Evolutionary conservation across 2,113 vertebrate genomes (phyloP).

Genomic region (Pseudopipra pipra): DNA sequence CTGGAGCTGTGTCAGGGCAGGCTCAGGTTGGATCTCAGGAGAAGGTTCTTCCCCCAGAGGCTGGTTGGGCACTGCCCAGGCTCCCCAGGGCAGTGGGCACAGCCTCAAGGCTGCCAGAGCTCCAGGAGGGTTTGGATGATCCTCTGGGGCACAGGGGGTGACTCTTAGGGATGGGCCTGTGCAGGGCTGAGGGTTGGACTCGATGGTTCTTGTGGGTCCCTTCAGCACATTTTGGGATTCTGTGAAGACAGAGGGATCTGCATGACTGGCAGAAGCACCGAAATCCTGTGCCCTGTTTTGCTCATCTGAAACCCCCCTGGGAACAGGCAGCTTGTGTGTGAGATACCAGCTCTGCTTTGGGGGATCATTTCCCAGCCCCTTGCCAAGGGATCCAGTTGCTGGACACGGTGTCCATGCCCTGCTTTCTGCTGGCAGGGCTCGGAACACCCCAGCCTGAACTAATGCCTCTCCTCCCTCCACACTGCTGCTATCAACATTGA

Average conservation of each 20-base stretch:
- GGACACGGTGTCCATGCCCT: not conserved
- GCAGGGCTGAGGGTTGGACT: not conserved
- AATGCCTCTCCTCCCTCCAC: no score
- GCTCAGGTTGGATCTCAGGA: not conserved
- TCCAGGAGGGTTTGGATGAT: not conserved
- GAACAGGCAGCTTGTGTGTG: not conserved
- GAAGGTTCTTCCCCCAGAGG: not conserved
- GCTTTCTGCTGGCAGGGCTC: not conserved
- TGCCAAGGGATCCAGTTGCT: not conserved
- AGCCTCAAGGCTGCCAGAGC: not conserved
- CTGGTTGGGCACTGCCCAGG: not conserved
- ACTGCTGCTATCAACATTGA: accelerated
- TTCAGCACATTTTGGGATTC: not conserved
- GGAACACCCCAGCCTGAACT: not conserved
- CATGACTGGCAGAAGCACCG: accelerated
- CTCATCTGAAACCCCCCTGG: not conserved
- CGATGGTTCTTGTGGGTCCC: not conserved
- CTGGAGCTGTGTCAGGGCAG: not conserved
- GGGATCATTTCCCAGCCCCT: not conserved
- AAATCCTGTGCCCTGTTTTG: not conserved
- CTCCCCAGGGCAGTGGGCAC: not conserved
- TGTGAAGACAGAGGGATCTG: accelerated
- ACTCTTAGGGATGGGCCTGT: not conserved
- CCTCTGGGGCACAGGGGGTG: not conserved
- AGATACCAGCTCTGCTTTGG: not conserved